Conservation (phyloP, 2,797 vertebrate species). For the Tenualosa ilisha region DNA sequence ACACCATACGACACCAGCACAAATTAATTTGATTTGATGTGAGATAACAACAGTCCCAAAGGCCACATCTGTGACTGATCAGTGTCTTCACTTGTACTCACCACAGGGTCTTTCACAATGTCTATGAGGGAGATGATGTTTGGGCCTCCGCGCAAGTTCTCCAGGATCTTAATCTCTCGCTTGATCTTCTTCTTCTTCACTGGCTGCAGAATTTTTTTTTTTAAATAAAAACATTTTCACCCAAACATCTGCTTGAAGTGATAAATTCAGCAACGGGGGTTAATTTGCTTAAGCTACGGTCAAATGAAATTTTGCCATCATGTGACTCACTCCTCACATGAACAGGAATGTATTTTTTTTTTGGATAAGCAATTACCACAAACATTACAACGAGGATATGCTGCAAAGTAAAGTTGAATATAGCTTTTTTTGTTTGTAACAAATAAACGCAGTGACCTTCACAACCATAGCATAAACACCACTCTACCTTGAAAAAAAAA, state of each 20-base stretch:
- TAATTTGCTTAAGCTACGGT: no score
- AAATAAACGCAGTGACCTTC: not conserved
- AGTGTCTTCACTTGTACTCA: conserved; percentile 54
- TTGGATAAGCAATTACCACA: not conserved
- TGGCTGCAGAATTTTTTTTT: conserved; percentile 80
- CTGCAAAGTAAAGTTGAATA: not conserved
- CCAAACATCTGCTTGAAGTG: not conserved
- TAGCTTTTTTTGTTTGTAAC: not conserved
- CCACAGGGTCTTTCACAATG: conserved; percentile 94
- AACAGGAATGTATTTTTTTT: not conserved
- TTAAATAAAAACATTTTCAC: not conserved
- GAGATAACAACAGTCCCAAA: not conserved
- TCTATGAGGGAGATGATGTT: conserved; percentile 94
- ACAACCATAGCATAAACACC: not conserved
- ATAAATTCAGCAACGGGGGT: not conserved
- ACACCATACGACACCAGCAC: not conserved
- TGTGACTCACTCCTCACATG: not conserved
- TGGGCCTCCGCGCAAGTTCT: conserved; percentile 91
- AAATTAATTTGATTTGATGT: not conserved
- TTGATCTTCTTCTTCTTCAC: conserved; percentile 99
- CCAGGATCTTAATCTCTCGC: conserved; percentile 95
- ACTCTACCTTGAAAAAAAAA: not conserved
- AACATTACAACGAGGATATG: not conserved
- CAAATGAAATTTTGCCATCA: not conserved
- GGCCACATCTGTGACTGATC: not conserved